Evolutionary conservation across 2,888 invertebrate genomes (phyloP).

Genomic region (Brachycybe producta): DNA sequence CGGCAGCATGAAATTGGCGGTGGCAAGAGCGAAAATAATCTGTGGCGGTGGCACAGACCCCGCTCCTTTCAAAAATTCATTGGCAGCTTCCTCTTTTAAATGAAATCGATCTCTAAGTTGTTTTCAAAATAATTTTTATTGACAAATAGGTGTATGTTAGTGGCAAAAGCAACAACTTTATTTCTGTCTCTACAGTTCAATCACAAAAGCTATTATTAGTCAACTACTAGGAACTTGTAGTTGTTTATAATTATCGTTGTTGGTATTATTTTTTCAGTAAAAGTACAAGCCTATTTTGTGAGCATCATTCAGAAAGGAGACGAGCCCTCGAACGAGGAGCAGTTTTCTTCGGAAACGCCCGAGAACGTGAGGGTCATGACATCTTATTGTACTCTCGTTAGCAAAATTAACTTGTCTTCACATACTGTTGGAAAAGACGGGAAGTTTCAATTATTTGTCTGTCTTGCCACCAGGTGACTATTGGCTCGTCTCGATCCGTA

Average conservation of each 20-base stretch:
- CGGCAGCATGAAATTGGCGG: too few relatives aligned
- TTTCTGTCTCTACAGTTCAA: too few relatives aligned
- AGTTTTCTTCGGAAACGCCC: constrained; percentile 28
- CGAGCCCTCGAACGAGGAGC: constrained; percentile 26
- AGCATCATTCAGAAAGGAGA: constrained; percentile 31
- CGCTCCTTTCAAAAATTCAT: too few relatives aligned
- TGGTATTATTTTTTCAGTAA: constrained; percentile 43
- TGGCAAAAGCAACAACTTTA: too few relatives aligned
- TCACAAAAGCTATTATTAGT: too few relatives aligned
- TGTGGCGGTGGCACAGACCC: too few relatives aligned
- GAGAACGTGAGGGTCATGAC: constrained; percentile 57
- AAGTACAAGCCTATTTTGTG: constrained; percentile 34
- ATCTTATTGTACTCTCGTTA: constrained; percentile 75
- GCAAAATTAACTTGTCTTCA: constrained; percentile 73
- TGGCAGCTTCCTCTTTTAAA: too few relatives aligned
- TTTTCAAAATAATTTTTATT: too few relatives aligned
- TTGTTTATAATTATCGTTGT: not conserved
- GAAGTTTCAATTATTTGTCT: constrained; percentile 92
- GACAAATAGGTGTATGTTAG: too few relatives aligned
- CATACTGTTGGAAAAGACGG: constrained; percentile 91
- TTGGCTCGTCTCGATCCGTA: not conserved
- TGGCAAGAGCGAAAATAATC: too few relatives aligned
- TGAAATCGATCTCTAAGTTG: too few relatives aligned
- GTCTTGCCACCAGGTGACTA: constrained; percentile 72
- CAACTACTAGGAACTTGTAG: too few relatives aligned